A percentile compares a stretch with the other conserved stretches of the same genome.
phyloP scores from a whole-genome alignment of 2,888 invertebrate genomes.

The Ischnus inquisitorius region DNA sequence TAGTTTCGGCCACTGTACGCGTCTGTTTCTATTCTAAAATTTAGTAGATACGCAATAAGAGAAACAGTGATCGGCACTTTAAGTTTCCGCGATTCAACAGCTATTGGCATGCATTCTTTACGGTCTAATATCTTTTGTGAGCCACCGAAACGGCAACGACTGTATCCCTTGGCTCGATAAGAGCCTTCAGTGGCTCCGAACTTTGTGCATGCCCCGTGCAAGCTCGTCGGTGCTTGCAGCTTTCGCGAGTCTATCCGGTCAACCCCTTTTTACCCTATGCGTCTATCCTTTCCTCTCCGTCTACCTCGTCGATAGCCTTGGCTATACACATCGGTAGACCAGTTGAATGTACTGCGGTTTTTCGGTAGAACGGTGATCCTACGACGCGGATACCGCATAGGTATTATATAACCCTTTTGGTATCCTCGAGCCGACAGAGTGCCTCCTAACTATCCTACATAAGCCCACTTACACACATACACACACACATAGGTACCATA shows the following conservation, averaged over 20 bases:
- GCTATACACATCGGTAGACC: conserved; percentile 49
- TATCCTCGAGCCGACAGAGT: background rate
- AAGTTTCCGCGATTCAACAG: background rate
- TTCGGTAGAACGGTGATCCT: conserved; percentile 57
- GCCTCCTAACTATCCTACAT: background rate
- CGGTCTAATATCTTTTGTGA: background rate
- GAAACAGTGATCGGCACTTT: background rate
- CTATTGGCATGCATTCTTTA: too few species aligned
- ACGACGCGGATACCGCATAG: conserved; percentile 50
- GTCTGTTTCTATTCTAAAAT: background rate
- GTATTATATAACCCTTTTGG: conserved; percentile 23
- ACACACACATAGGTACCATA: background rate
- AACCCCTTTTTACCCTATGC: conserved; percentile 10
- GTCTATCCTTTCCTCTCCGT: conserved; percentile 18
- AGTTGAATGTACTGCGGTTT: conserved; percentile 67
- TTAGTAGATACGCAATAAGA: background rate
- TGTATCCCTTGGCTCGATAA: background rate
- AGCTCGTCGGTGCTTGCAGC: background rate
- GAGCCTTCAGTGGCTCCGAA: background rate
- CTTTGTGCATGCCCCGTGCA: background rate
- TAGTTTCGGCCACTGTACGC: background rate
- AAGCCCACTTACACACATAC: background rate
- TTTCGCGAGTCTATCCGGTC: background rate
- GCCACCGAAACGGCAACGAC: background rate
- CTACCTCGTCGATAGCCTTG: conserved; percentile 30